Evolutionary conservation across 2,797 vertebrate species (phyloP).

Genomic region (Thaleichthys pacificus): DNA sequence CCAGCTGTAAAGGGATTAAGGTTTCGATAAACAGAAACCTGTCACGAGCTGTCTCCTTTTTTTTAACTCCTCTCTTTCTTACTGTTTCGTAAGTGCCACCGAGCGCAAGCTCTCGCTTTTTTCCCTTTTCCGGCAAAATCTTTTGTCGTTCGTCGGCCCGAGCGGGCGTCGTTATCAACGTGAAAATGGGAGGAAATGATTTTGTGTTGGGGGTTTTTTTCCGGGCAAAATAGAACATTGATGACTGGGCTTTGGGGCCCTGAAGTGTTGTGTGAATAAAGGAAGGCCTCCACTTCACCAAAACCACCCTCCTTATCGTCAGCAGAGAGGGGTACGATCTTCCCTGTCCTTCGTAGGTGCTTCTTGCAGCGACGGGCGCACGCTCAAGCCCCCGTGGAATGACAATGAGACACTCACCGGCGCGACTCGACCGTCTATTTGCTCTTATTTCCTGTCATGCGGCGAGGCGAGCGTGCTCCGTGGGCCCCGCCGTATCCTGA

Average conservation of each 20-base stretch:
- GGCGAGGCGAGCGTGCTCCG: conserved; percentile 29
- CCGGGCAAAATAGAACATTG: conserved; percentile 11
- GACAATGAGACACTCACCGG: conserved; percentile 53
- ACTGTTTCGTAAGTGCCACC: conserved; percentile 51
- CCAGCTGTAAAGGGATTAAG: conserved; percentile 58
- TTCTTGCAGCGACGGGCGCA: conserved; percentile 40
- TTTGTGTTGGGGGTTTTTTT: neutral
- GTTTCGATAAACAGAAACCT: conserved; percentile 66
- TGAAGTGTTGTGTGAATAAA: conserved; percentile 59
- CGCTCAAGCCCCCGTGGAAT: conserved; percentile 42
- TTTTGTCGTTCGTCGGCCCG: conserved; percentile 45
- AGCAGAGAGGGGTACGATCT: conserved; percentile 51
- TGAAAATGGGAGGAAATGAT: conserved; percentile 41
- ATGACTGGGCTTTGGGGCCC: conserved; percentile 45
- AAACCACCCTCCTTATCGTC: conserved; percentile 52
- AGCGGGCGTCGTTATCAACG: conserved; percentile 47
- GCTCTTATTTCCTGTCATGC: conserved; percentile 54
- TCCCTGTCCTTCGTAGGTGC: conserved; percentile 51
- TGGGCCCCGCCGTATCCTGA: conserved; percentile 46
- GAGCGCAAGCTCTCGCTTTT: conserved; percentile 42
- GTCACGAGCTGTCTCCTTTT: conserved; percentile 52
- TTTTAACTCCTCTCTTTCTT: conserved; percentile 35
- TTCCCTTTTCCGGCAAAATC: conserved; percentile 28
- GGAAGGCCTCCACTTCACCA: conserved; percentile 46
- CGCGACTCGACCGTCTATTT: conserved; percentile 53